Conservation (phyloP, 2,797 vertebrate genomes). For the Falco biarmicus region DNA sequence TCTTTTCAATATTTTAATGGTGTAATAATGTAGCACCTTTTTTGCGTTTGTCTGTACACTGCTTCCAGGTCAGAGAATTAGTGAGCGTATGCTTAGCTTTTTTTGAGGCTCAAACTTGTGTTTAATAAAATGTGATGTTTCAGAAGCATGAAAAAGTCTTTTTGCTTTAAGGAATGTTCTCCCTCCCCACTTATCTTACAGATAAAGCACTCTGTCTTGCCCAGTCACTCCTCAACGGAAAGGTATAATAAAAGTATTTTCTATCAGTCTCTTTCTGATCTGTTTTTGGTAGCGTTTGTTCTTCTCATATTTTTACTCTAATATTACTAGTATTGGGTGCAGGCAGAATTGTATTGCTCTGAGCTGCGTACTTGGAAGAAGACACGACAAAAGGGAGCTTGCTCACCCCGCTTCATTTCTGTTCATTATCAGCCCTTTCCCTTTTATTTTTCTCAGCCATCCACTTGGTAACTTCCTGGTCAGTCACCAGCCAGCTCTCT, state of each 20-base stretch:
- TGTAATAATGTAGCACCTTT: not conserved
- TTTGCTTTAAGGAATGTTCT: slow-evolving; percentile 31
- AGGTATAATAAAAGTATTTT: slow-evolving; percentile 80
- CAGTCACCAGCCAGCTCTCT: not conserved
- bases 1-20: not conserved
- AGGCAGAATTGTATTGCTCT: not conserved
- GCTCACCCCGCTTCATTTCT: not conserved
- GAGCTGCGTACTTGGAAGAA: not conserved
- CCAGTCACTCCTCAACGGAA: slow-evolving; percentile 83
- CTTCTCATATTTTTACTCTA: not conserved
- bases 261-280: not conserved
- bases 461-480: not conserved
- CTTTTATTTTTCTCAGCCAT: not conserved
- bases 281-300: not conserved
- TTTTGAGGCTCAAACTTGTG: not conserved
- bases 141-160: not conserved
- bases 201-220: slow-evolving; percentile 85
- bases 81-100: not conserved
- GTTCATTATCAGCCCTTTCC: not conserved
- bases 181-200: slow-evolving; percentile 69
- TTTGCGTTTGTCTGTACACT: not conserved
- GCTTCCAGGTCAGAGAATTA: not conserved
- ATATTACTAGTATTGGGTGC: not conserved
- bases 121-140: not conserved
- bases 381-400: not conserved